Percentiles rank a stretch among this genome's conserved stretches.
These are phyloP conservation scores for Passer domesticus DNA, from an alignment of 2,113 vertebrate genomes.

Conservation along the genomic window DNA sequence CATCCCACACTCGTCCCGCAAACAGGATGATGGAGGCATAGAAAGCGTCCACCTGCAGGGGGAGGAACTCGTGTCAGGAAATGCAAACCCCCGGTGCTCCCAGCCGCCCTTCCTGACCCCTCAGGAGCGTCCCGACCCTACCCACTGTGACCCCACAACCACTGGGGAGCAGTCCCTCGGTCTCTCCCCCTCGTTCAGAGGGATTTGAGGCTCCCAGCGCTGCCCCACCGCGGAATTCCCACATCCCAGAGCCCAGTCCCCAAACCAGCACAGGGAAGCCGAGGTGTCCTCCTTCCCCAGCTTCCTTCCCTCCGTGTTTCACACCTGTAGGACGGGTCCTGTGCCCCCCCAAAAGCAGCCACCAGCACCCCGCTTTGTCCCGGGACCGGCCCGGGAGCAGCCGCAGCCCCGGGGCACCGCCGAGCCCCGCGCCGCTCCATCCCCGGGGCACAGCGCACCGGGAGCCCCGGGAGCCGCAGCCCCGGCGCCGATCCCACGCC, in stretches of 20 bases:
- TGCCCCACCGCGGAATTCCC: neutral
- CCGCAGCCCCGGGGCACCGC: neutral
- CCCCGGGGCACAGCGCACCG: neutral
- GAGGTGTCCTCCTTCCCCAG: rapidly evolving
- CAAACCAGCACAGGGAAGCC: neutral
- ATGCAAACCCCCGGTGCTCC: rapidly evolving
- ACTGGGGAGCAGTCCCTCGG: rapidly evolving
- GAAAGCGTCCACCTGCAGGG: conserved; percentile 82
- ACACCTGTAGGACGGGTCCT: rapidly evolving
- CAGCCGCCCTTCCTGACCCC: neutral
- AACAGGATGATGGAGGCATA: conserved; percentile 93
- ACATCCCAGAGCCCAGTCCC: rapidly evolving
- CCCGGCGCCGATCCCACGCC: rapidly evolving
- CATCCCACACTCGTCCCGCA: conserved; percentile 90
- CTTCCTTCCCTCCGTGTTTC: neutral
- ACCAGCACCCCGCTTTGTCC: neutral
- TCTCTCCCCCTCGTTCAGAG: rapidly evolving
- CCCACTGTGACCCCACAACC: rapidly evolving
- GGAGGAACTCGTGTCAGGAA: neutral
- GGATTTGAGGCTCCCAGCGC: neutral
- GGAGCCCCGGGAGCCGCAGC: neutral
- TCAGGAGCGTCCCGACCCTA: rapidly evolving
- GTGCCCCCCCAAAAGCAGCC: rapidly evolving
- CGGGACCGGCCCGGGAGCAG: neutral
- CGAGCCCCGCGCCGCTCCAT: neutral